Base-by-base conservation (phyloP, 2,888 invertebrate genomes). In the Epinotia nisella region DNA sequence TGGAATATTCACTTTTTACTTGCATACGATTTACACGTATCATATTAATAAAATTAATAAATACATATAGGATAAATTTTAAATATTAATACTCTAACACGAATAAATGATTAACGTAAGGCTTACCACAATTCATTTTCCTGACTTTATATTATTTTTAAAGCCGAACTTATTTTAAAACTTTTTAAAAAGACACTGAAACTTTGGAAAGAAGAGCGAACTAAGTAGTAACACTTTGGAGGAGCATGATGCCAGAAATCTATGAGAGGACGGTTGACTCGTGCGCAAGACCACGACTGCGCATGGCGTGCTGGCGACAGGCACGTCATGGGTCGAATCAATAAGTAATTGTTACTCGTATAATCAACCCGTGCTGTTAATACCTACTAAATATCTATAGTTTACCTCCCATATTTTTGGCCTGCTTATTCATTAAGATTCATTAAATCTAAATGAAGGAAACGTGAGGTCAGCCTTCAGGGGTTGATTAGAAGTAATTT, bases 271-370 rank as follows among this genome's bases (percentile, higher is more conserved):
- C 61, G 72, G 71, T 74, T 75, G 61, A 73, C 70, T 77, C 79
- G 75, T 74, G 78, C 79, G 76, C 76, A 74, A 70, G 75, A 69
- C 76, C 75, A 75, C 80, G 75, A 75, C 74, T 76, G 78, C 77
- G 77, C 75, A 75, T 61, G 77, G 75, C 78, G 76, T 74, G 72
- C 69, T 72, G 75, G 74, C 78, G 78, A 77, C 77, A 75, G 75
- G 76, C 81, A 79, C 85, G 82, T 80, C 81, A 82, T 77, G 77
- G 73, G 78, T 76, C 81, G 81, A 83, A 82, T 82, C 81, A 84
- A 83, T 84, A 80, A 81, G 79, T 80, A 79, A 80, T 80, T 79
- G 81, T 78, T 76, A n/a, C n/a, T n/a, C n/a, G n/a, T n/a, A 70
- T 71, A 41, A 72, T 73, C 70, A 75, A 70, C 75, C 71, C 69